Base-by-base conservation (phyloP, 2,797 vertebrate species). In the Clarias laeviceps region DNA sequence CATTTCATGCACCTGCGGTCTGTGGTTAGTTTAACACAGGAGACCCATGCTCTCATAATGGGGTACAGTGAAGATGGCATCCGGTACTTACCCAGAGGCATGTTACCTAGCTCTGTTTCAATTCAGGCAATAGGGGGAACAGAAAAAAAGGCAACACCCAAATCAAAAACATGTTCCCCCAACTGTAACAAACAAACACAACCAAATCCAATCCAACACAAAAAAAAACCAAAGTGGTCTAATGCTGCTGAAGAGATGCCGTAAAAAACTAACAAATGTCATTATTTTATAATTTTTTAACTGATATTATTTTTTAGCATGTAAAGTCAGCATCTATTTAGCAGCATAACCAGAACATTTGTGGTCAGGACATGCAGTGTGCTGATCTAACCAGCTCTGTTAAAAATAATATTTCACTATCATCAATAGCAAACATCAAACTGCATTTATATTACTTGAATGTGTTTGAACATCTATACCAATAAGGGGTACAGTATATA, bases 61-160 rank as follows among this genome's bases (percentile, higher is more conserved):
- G 84, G 92, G 89, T 86, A 87, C 56, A 93, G 91, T 93, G 91
- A 94, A 95, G 95, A 96, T 95, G 92, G 92, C 85, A 54, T 89
- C 92, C 84, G 88, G 95, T 96, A 99, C 98, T 99, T 96, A 99
- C 98, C 98, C 82, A 95, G 65, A 1, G 96, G 94, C 93, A 97
- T 90, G 96, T 96, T 97, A 99, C 97, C 97, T 98, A 99, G 97
- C 95, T 98, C 98, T 99, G 97, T 93, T 93, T 95, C 95, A 96
- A 96, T 94, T 95, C 94, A 89, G 94, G 93, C 96, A 92, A 88
- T 76, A 74, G 77, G 80, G 82, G 95, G 94, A 96, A 97, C 93
- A 88, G 90, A 92, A 88, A 93, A 97, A 96, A 91, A 93, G 59
- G 96, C 95, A 96, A 97, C 93, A 97, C 95, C 96, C 94, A 96